Percentiles rank a stretch among this genome's conserved stretches.
Conservation (phyloP, 1,140 invertebrate genomes). For the Pseudomyrmex sp. region DNA sequence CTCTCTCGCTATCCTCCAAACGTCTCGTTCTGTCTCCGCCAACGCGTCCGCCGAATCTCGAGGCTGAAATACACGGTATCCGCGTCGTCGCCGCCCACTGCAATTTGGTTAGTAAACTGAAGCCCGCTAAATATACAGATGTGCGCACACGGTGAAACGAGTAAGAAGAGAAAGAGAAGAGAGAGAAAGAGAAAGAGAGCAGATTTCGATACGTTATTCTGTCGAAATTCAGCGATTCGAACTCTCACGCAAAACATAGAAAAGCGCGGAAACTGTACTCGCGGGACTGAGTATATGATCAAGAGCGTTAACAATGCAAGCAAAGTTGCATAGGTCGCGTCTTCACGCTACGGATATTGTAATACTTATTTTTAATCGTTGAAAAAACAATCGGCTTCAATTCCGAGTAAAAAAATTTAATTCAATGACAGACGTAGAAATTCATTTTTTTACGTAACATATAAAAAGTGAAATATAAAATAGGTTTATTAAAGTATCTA, state of each 20-base stretch:
- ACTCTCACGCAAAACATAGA: neutral
- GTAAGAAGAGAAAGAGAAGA: neutral
- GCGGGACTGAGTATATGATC: neutral
- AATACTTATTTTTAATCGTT: too few relatives aligned
- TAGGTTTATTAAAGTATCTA: too few relatives aligned
- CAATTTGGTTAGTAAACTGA: conserved; percentile 67
- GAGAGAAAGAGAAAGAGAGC: neutral
- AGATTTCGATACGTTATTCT: neutral
- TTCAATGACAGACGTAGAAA: neutral
- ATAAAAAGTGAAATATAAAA: neutral
- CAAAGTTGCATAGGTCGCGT: neutral
- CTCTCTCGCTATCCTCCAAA: neutral
- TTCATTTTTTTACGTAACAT: neutral
- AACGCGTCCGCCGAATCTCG: conserved; percentile 65
- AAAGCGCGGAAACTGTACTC: neutral
- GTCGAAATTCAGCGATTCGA: neutral
- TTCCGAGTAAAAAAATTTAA: neutral
- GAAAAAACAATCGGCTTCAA: neutral
- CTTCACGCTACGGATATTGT: too few relatives aligned
- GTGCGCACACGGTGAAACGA: too few relatives aligned
- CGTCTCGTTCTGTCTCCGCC: conserved; percentile 37
- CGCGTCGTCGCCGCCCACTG: conserved; percentile 61
- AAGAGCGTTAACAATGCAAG: neutral
- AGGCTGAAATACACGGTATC: conserved; percentile 56
- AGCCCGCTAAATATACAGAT: conserved; percentile 31